Evolutionary conservation across 2,888 invertebrate genomes (phyloP), one percentile per base, ranked within the genome.

Genomic region (Trypoxylon attenuatum): DNA sequence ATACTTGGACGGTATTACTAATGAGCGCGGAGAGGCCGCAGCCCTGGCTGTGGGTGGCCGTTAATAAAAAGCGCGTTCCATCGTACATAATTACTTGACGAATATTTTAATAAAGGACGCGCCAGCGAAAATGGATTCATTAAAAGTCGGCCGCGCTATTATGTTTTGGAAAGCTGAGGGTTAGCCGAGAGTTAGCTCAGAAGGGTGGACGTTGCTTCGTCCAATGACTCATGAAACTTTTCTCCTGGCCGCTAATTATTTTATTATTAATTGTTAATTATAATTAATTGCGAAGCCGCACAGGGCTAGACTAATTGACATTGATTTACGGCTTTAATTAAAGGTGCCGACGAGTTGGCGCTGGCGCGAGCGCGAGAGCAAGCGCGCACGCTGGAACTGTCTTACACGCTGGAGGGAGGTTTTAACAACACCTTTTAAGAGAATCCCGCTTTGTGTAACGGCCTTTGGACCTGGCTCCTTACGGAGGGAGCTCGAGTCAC

Each of bases 271-370:
- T 85, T 82, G 82, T 86, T 85, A 81, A 85, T 83, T 81, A 82
- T 83, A 85, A 86, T 85, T 83, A 83, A 83, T 82, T 76, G 77
- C 78, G 62, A 46, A 61, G 18, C 64, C 62, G 67, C 53, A 39
- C 59, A 67, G 58, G 69, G 62, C 57, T 66, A 56, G 61, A 57
- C 78, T 86, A 86, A 86, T 85, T 87, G 85, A 85, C 86, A 84
- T 82, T 87, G 87, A 87, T 86, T 86, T 83, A 86, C 85, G 83
- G 78, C 73, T 86, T 87, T 85, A 87, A 87, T 87, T 86, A 86
- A 86, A 84, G 83, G 78, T 78, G 78, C 76, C 71, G 78, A 76
- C 69, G 62, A 54, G n/a, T n/a, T n/a, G n/a, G n/a, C n/a, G n/a
- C n/a, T n/a, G n/a, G n/a, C n/a, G n/a, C n/a, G n/a, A n/a, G n/a